Percentiles rank a stretch among this genome's conserved stretches.
Conservation (phyloP, 2,797 vertebrate genomes). For the Platalea minor region DNA sequence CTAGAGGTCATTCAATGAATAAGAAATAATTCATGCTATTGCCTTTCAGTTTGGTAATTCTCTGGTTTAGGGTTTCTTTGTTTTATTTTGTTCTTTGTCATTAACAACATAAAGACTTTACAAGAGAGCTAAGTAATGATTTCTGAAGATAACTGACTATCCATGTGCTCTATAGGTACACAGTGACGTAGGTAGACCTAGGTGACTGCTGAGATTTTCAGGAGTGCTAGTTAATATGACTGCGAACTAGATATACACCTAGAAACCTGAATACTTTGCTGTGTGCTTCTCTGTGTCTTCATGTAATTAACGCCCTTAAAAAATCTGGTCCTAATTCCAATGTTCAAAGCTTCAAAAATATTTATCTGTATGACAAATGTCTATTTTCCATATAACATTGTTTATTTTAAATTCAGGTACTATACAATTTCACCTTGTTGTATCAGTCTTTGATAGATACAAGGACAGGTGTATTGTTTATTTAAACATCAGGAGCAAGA, state of each 20-base stretch:
- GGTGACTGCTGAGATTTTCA: not conserved
- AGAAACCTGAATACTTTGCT: not conserved
- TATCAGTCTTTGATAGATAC: not conserved
- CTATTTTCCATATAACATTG: not conserved
- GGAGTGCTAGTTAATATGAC: not conserved
- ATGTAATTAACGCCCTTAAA: not conserved
- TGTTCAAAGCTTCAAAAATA: not conserved
- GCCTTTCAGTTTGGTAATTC: not conserved
- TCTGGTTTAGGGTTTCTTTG: not conserved
- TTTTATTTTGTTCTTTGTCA: not conserved
- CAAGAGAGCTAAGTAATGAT: not conserved
- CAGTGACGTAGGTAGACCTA: not conserved
- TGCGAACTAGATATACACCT: not conserved
- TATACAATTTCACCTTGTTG: not conserved
- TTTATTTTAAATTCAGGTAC: not conserved
- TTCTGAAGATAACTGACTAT: not conserved
- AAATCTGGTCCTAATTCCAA: not conserved
- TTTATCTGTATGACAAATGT: not conserved
- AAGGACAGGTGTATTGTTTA: not conserved
- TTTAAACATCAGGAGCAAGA: not conserved
- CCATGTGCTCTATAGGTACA: rapidly evolving
- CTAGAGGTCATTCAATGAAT: slow-evolving; percentile 44
- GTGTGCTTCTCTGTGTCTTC: not conserved
- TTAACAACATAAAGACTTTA: not conserved
- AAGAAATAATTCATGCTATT: not conserved